Base-by-base conservation (phyloP, 2,113 vertebrate species). In the Ovis canadensis region DNA sequence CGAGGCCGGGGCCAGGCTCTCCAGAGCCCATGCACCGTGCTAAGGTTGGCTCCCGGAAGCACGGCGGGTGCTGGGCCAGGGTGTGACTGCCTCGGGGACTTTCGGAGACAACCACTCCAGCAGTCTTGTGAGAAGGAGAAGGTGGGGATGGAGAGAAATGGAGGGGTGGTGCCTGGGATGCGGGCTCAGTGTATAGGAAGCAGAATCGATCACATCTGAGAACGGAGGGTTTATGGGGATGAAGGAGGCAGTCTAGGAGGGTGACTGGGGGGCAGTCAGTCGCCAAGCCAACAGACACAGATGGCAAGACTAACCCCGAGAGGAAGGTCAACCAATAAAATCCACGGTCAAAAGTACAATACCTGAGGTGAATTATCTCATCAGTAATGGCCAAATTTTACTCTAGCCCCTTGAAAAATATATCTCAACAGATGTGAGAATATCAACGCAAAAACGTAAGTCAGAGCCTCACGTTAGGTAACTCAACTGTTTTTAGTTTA, bases 21-120 rank as follows among this genome's bases (percentile, higher is more conserved):
- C 13, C 19, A 21, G 33, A 54, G 23, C 16, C n/a, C 3, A 0
- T 0, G 7, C 7, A 2, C 9, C 48, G 19, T 5, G 21, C 31
- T 36, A 33, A 48, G 16, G 33, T 23, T 16, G 60, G 52, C 21
- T 33, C n/a, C 50, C 27, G 1, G 6, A 19, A 64, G 54, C 23
- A 59, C 1, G 1, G 19, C 0, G 40, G 43, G 43, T 3, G 40
- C 43, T 29, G 5, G 62, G 81, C 33, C 25, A 64, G n/a, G 81
- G 40, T 1, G 1, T 7, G 1, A 9, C 1, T 8, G 83, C 59
- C 4, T 17, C 4, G 0, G 36, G 19, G 23, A 4, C 43, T 43
- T 33, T 1, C 29, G 45, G 52, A 78, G 33, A 60, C 16, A 1
- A 33, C 6, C 10, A 6, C 13, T 36, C 31, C 14, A 40, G 60